These are phyloP conservation scores for Typhlichthys eigenmanni DNA, from an alignment of 2,797 vertebrate genomes.

Conservation along the genomic window DNA sequence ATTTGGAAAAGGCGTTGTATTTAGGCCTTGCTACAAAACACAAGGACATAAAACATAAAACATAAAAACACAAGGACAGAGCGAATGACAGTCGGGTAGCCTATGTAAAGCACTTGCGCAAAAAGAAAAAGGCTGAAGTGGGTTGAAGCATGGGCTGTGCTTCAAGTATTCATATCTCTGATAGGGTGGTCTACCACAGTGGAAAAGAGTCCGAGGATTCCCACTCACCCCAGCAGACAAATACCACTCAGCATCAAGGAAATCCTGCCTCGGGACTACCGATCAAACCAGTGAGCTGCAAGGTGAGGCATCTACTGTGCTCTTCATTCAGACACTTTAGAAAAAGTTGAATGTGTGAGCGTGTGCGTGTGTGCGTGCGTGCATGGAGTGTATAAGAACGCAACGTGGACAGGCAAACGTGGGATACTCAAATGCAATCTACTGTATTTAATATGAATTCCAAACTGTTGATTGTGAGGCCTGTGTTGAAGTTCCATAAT, in stretches of 20 bases:
- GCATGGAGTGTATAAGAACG: constrained; percentile 1
- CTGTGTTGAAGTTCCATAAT: background rate
- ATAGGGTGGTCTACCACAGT: constrained; percentile 89
- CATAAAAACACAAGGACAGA: constrained; percentile 44
- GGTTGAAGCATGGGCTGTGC: constrained; percentile 96
- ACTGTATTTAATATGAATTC: background rate
- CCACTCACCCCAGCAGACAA: constrained; percentile 89
- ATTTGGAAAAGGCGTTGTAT: constrained; percentile 64
- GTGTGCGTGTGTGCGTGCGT: constrained; percentile 18
- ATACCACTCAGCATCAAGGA: constrained; percentile 86
- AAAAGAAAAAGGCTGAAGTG: constrained; percentile 72
- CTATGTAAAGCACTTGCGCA: constrained; percentile 70
- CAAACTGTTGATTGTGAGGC: background rate
- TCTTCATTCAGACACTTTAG: constrained; percentile 9
- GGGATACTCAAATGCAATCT: background rate
- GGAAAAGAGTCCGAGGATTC: constrained; percentile 92
- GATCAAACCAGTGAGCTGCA: constrained; percentile 87
- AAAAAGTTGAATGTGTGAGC: constrained; percentile 22
- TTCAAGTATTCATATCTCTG: constrained; percentile 96
- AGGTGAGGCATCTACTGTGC: constrained; percentile 76
- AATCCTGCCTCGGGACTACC: constrained; percentile 87
- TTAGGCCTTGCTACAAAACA: constrained; percentile 66
- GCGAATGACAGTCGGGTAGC: constrained; percentile 62
- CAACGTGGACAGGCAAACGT: background rate
- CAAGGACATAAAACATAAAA: too few species aligned